Conservation (phyloP, 2,888 invertebrate species). For the Leptopterna dolabrata region DNA sequence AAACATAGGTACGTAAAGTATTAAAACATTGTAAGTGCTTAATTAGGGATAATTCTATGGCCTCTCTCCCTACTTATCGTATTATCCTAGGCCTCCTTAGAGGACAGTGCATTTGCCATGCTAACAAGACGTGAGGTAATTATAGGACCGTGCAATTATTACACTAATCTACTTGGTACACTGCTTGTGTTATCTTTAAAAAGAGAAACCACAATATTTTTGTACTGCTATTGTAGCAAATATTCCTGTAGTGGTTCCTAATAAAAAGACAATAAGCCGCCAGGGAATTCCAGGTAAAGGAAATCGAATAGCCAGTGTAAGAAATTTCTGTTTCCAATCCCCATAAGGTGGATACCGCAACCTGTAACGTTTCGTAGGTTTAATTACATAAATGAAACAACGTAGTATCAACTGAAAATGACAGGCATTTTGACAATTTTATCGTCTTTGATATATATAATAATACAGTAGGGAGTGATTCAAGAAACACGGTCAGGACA, state of each 20-base stretch:
- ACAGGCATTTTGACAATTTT: too few species aligned
- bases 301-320: slow-evolving; percentile 14
- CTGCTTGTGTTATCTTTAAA: background rate
- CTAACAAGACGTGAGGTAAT: too few species aligned
- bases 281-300: slow-evolving; percentile 34
- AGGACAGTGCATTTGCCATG: too few species aligned
- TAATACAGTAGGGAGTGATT: too few species aligned
- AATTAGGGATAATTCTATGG: too few species aligned
- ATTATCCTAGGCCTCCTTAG: too few species aligned
- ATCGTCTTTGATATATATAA: too few species aligned
- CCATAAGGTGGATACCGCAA: slow-evolving; percentile 26
- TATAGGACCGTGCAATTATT: too few species aligned
- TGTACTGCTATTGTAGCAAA: background rate
- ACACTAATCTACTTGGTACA: background rate
- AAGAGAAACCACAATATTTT: background rate
- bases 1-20: too few species aligned
- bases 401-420: background rate
- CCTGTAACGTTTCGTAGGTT: background rate
- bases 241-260: background rate
- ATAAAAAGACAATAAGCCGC: background rate
- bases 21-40: too few species aligned
- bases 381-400: background rate
- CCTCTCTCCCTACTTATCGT: too few species aligned
- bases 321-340: slow-evolving; percentile 16
- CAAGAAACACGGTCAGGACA: too few species aligned